Percentiles rank a stretch among this genome's conserved stretches.
phyloP scores from a whole-genome alignment of 2,113 vertebrate species.

The Paramormyrops kingsleyae region DNA sequence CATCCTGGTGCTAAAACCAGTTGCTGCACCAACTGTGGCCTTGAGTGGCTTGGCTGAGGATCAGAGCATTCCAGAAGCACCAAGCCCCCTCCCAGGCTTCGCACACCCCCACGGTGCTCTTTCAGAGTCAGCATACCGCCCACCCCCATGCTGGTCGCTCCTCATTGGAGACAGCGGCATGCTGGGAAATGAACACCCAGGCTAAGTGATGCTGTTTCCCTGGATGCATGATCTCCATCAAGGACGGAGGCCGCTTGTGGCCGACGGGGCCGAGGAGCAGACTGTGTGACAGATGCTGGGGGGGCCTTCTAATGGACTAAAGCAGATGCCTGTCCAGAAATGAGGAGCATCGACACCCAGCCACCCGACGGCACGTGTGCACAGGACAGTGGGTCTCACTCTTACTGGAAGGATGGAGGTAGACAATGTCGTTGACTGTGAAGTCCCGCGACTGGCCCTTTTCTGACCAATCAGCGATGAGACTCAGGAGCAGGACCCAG shows the following conservation, averaged over 20 bases:
- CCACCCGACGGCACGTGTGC: neutral
- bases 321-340: slow-evolving; percentile 3
- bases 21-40: neutral
- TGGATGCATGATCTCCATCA: neutral
- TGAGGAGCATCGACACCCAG: neutral
- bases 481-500: slow-evolving; percentile 67
- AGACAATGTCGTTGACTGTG: slow-evolving; percentile 79
- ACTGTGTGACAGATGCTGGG: neutral
- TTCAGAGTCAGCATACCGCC: neutral
- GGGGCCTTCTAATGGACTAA: neutral
- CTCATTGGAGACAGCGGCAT: neutral
- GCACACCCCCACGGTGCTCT: neutral
- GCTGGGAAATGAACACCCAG: slow-evolving; percentile 5
- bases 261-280: neutral
- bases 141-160: neutral
- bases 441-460: slow-evolving; percentile 68
- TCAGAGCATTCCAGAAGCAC: neutral
- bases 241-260: neutral
- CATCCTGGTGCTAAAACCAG: neutral
- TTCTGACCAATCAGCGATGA: slow-evolving; percentile 54
- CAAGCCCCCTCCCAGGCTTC: neutral
- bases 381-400: neutral
- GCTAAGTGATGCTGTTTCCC: neutral
- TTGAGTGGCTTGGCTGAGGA: neutral
- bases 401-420: slow-evolving; percentile 90